These are phyloP conservation scores for Heliconius cydno DNA, from an alignment of 2,888 invertebrate genomes.

Conservation along the genomic window DNA sequence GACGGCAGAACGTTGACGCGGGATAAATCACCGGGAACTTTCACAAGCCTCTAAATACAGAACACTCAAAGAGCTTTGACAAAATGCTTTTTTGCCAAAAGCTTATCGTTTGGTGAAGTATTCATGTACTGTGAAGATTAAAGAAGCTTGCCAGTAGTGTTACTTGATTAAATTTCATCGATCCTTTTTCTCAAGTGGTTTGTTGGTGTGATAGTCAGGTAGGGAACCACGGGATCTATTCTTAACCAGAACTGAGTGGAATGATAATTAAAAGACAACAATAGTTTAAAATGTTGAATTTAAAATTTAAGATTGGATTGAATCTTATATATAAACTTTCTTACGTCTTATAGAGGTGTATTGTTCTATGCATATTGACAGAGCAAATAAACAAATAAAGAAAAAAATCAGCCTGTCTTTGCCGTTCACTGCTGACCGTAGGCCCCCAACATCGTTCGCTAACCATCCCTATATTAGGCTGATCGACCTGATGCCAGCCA, in stretches of 20 bases:
- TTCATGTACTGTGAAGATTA: background rate
- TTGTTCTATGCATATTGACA: no score
- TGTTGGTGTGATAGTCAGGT: background rate
- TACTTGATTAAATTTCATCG: background rate
- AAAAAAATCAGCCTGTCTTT: no score
- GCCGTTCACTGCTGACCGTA: no score
- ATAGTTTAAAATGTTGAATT: background rate
- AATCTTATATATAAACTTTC: no score
- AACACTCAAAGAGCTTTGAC: constrained; percentile 3
- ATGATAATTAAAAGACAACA: background rate
- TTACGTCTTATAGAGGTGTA: no score
- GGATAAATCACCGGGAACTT: constrained; percentile 23
- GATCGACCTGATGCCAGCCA: no score
- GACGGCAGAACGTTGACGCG: constrained; percentile 25
- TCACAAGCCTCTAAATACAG: constrained; percentile 8
- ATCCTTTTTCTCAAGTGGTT: background rate
- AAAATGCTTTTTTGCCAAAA: background rate
- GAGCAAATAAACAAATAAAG: no score
- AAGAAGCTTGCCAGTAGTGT: background rate
- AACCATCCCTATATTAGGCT: no score
- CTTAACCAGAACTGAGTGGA: background rate
- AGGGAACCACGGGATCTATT: background rate
- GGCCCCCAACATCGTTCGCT: no score
- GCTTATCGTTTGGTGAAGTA: background rate
- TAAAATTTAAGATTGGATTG: no score